phyloP scores from a whole-genome alignment of 2,113 vertebrate genomes.

The Colius striatus region DNA sequence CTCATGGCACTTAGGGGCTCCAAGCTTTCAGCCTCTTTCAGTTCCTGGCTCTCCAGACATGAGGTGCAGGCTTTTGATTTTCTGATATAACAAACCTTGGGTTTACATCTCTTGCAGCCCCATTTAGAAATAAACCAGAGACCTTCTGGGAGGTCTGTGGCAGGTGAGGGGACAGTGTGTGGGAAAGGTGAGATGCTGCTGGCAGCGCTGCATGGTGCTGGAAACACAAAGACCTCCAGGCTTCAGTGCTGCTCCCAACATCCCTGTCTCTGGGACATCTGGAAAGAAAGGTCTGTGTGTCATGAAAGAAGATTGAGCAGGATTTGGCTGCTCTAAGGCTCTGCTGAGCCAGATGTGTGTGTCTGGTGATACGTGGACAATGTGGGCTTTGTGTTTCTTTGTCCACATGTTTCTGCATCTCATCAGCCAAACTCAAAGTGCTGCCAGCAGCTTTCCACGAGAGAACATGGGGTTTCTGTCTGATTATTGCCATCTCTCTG shows the following conservation, averaged over 20 bases:
- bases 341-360: background rate
- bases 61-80: background rate
- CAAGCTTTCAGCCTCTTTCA: background rate
- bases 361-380: background rate
- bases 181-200: background rate
- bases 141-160: background rate
- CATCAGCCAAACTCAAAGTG: background rate
- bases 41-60: background rate
- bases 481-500: background rate
- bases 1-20: background rate
- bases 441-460: background rate
- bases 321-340: background rate
- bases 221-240: background rate
- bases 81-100: background rate
- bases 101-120: background rate
- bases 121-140: background rate
- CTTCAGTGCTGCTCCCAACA: background rate
- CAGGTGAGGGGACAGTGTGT: background rate
- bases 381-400: background rate
- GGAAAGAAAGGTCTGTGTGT: background rate
- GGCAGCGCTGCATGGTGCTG: background rate
- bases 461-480: background rate
- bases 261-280: background rate
- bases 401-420: background rate
- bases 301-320: background rate